Base-by-base conservation (phyloP, 1,140 invertebrate genomes). In the Heliconius melpomene region DNA sequence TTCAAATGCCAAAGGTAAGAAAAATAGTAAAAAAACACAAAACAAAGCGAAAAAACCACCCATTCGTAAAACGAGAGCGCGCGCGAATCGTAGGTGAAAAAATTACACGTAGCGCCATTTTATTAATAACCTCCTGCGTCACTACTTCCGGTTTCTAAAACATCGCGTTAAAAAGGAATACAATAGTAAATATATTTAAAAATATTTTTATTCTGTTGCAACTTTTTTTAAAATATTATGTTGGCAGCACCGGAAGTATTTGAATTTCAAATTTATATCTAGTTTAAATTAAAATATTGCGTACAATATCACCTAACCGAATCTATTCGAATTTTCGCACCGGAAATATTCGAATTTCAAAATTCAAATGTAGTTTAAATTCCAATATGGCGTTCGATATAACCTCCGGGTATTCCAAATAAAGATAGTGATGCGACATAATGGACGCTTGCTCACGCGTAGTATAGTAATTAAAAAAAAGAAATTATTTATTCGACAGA, bases 401-500 rank as follows among this genome's bases (percentile, higher is more conserved):
- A 79, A 80, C 82, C 86, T 86, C 88, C 79, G 85, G 83, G 86
- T 83, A 90, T 89, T 89, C 85, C 87, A 89, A 88, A 93, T 83
- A 85, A 78, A 87, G 83, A 90, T 90, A 91, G 88, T 91, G 90
- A 91, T 84, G 88, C 83, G 82, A 71, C 72, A 32, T 73, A 83
- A 88, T 72, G 84, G 87, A 89, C 88, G 88, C 88, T 92, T 90
- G 90, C 90, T 92, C 90, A 91, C 82, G 84, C 84, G 72, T 92
- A 89, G 88, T 85, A 79, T 89, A 87, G 85, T 86, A 79, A 88
- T 83, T 79, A 89, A 57, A 66, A 85, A 81, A 89, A 88, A 83
- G 85, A 82, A 89, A 86, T 89, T 93, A 92, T 93, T 93, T 92
- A 93, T 93, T 93, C 84, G 76, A 86, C 81, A 87, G 83, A 87